phyloP scores from a whole-genome alignment of 2,888 invertebrate genomes.

The Notodonta dromedarius region DNA sequence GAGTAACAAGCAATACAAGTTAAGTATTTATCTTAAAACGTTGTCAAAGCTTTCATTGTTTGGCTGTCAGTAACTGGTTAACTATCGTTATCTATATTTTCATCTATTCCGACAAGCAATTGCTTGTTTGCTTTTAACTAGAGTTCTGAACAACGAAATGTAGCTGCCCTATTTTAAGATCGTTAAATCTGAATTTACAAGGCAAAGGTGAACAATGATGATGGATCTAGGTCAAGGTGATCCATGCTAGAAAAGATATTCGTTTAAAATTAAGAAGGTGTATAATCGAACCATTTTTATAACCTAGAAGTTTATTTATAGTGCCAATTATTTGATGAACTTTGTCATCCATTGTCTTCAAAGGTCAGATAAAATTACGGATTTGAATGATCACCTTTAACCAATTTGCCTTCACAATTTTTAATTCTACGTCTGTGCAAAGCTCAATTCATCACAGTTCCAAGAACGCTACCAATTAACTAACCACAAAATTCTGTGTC shows the following conservation, averaged over 20 bases:
- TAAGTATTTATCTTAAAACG: neutral
- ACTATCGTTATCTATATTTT: constrained; percentile 6
- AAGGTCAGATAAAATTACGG: neutral
- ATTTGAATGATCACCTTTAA: neutral
- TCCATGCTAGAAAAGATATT: neutral
- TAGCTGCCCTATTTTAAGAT: constrained; percentile 1
- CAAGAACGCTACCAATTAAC: constrained; percentile 50
- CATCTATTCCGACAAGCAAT: constrained; percentile 14
- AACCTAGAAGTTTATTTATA: neutral
- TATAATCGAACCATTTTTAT: neutral
- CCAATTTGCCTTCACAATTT: constrained; percentile 12
- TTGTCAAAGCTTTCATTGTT: neutral
- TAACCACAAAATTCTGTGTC: constrained; percentile 35
- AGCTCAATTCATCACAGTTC: constrained; percentile 44
- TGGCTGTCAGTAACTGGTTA: neutral
- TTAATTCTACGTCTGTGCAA: constrained; percentile 14
- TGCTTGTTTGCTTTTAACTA: neutral
- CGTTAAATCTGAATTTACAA: neutral
- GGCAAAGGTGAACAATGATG: constrained; percentile 1
- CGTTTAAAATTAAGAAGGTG: neutral
- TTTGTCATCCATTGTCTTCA: neutral
- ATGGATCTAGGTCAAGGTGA: neutral
- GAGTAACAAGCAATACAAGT: neutral
- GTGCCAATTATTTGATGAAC: neutral
- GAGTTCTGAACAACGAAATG: neutral